Percentiles rank a stretch among this genome's conserved stretches.
phyloP scores from a whole-genome alignment of 2,797 vertebrate genomes.

The Dicrostonyx torquatus region DNA sequence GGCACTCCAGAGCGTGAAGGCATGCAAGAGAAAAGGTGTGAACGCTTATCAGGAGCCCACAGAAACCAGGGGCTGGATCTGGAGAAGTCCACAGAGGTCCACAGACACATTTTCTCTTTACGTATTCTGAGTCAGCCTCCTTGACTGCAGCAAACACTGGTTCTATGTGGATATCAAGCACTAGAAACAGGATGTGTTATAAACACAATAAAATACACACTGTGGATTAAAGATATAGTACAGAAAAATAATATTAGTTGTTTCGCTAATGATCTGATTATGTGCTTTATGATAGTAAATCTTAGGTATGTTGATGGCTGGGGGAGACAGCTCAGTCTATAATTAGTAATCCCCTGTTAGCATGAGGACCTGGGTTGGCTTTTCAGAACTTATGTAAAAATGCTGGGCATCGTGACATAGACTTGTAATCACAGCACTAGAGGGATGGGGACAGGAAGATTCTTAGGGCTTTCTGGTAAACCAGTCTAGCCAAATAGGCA shows the following conservation, averaged over 20 bases:
- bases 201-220: neutral
- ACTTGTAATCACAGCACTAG: neutral
- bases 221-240: neutral
- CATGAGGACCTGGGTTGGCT: neutral
- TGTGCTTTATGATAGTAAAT: neutral
- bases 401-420: neutral
- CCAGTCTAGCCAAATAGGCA: neutral
- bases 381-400: neutral
- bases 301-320: neutral
- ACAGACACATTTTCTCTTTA: neutral
- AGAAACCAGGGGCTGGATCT: no score
- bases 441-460: neutral
- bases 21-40: neutral
- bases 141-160: neutral
- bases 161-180: rapidly evolving
- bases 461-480: neutral
- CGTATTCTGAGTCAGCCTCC: neutral
- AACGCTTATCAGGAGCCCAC: neutral
- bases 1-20: neutral
- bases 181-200: neutral
- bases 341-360: neutral
- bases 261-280: neutral
- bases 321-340: neutral
- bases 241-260: neutral
- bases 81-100: neutral